Evolutionary conservation across 2,113 vertebrate genomes (phyloP).

Genomic region (Aptenodytes patagonicus): DNA sequence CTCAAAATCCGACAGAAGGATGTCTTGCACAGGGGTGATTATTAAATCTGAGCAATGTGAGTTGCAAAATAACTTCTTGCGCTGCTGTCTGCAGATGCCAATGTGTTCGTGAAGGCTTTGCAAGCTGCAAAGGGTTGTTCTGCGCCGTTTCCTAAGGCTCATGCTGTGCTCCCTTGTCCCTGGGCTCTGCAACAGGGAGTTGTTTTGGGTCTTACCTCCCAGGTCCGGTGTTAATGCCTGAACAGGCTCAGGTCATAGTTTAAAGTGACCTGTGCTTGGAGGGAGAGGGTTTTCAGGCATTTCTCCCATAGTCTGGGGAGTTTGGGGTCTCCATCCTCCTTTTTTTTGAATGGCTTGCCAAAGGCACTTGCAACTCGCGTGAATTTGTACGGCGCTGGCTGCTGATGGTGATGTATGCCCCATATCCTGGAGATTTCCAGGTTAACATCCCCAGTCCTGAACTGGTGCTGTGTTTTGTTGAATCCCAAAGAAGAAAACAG

Average conservation of each 20-base stretch:
- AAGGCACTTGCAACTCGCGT: fast-evolving
- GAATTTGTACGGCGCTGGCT: fast-evolving
- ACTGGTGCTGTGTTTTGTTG: not conserved
- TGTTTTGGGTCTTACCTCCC: not conserved
- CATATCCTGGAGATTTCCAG: not conserved
- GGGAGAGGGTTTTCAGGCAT: not conserved
- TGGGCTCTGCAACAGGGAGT: not conserved
- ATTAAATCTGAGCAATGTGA: not conserved
- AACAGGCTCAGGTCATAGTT: not conserved
- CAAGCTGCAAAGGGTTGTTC: fast-evolving
- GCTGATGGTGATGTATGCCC: too few relatives aligned
- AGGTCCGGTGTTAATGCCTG: not conserved
- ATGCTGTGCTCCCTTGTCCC: fast-evolving
- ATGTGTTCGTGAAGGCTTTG: not conserved
- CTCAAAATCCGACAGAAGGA: not conserved
- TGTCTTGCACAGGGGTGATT: not conserved
- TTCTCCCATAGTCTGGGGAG: not conserved
- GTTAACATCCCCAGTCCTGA: not conserved
- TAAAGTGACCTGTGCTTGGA: not conserved
- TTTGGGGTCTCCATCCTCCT: not conserved
- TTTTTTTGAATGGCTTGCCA: not conserved
- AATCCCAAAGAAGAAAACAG: not conserved
- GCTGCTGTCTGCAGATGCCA: not conserved
- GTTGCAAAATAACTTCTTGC: not conserved
- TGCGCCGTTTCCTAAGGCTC: fast-evolving